Percentiles rank a stretch among this genome's conserved stretches.
phyloP scores from a whole-genome alignment of 2,888 invertebrate species.

The Tetranychus truncatus region DNA sequence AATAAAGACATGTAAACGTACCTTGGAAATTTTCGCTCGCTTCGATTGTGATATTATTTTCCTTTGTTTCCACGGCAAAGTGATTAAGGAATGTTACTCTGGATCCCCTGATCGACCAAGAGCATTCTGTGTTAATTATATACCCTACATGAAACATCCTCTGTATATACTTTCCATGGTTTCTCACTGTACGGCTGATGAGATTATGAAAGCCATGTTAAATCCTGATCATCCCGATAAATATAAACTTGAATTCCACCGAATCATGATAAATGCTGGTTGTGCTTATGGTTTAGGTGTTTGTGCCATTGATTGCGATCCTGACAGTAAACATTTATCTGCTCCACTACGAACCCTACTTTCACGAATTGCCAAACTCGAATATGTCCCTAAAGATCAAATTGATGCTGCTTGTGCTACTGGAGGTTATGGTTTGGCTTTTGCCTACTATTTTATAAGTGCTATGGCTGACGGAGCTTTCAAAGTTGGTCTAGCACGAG shows the following conservation, averaged over 20 bases:
- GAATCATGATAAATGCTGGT: slow-evolving; percentile 31
- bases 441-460: slow-evolving; percentile 31
- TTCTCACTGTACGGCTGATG: slow-evolving; percentile 9
- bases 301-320: slow-evolving; percentile 20
- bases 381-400: slow-evolving; percentile 31
- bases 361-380: slow-evolving; percentile 29
- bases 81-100: slow-evolving; percentile 15
- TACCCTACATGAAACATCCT: slow-evolving; percentile 17
- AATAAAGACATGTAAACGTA: slow-evolving; percentile 15
- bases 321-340: slow-evolving; percentile 15
- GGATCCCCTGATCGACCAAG: slow-evolving; percentile 13
- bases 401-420: slow-evolving; percentile 35
- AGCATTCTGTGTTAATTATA: slow-evolving; percentile 18
- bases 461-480: slow-evolving; percentile 34
- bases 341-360: slow-evolving; percentile 16
- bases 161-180: slow-evolving; percentile 20
- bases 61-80: slow-evolving; percentile 19
- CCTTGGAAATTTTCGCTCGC: slow-evolving; percentile 18
- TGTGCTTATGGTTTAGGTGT: slow-evolving; percentile 20
- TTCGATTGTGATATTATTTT: slow-evolving; percentile 22
- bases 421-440: slow-evolving; percentile 35
- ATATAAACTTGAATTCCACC: slow-evolving; percentile 19
- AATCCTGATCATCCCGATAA: slow-evolving; percentile 21
- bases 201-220: slow-evolving; percentile 16
- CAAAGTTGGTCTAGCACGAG: slow-evolving; percentile 32